Conservation (phyloP, 2,888 invertebrate species). For the Acleris laterana region DNA sequence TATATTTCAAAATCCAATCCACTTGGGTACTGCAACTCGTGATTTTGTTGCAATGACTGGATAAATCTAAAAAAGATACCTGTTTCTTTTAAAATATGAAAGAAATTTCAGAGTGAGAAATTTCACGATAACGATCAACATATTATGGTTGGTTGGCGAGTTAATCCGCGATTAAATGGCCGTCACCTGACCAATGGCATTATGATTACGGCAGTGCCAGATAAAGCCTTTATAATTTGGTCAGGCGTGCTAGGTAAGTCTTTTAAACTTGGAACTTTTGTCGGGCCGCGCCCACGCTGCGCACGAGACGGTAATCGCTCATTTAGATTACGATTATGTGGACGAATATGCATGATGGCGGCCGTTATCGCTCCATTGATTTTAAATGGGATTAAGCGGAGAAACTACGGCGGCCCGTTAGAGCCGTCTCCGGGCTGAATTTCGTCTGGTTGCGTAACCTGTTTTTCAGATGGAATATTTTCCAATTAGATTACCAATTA, state of each 20-base stretch:
- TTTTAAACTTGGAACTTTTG: constrained; percentile 54
- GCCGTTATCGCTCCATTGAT: constrained; percentile 72
- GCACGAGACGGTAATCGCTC: constrained; percentile 72
- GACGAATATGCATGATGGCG: constrained; percentile 71
- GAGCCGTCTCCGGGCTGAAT: constrained; percentile 31
- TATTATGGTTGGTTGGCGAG: constrained; percentile 42
- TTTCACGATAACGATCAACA: constrained; percentile 34
- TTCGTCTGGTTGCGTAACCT: constrained; percentile 28
- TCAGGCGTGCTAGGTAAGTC: constrained; percentile 45
- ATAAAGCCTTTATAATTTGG: constrained; percentile 63
- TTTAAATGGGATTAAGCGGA: constrained; percentile 69
- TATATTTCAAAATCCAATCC: constrained; percentile 24
- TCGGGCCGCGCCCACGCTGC: constrained; percentile 73
- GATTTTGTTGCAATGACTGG: constrained; percentile 10
- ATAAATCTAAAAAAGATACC: constrained; percentile 14
- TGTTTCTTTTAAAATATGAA: neutral
- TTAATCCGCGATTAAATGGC: constrained; percentile 58
- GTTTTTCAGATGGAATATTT: constrained; percentile 33
- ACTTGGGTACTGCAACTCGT: constrained; percentile 14
- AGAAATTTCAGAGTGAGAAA: constrained; percentile 6
- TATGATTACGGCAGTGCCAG: constrained; percentile 69
- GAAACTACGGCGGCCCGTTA: constrained; percentile 49
- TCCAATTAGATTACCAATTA: constrained; percentile 29
- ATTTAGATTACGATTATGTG: constrained; percentile 75
- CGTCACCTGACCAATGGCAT: constrained; percentile 68